Base-by-base conservation (phyloP, 1,140 invertebrate genomes). In the Homarus americanus region DNA sequence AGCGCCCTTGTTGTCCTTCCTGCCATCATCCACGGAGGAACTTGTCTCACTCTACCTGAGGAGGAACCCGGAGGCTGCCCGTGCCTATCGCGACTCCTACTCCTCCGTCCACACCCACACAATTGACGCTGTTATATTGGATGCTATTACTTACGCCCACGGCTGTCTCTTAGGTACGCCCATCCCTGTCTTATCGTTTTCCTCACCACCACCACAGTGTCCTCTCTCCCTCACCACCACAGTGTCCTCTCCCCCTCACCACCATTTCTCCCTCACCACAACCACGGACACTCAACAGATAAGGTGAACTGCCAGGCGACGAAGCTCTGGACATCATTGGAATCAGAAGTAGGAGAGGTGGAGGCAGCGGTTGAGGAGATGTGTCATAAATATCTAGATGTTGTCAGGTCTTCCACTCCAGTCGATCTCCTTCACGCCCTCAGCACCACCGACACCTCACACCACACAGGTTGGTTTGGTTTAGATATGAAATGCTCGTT, bases 71-170 rank as follows among this genome's bases (percentile, higher is more conserved):
- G 49, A 87, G 3, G 85, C 36, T 2, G 73, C 73, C 5, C 58
- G 17, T 10, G 38, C 78, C 20, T 58, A 58, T 24, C 53, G 24
- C 0, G 24, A 58, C 20, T 17, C 41, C 0, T 12, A 28, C 38
- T 7, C 24, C 53, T 32, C 53, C n/a, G 28, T 9, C 12, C 17
- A 36, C 49, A 28, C 49, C 2, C 28, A 88, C 2, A 82, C 75
- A 24, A 58, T 88, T n/a, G 86, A 88, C 40, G 75, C 76, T 5
- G 76, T 88, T 17, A 53, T 88, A n/a, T 12, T 79, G 58, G 86
- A 88, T 10, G 86, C 86, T 10, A 44, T 88, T 7, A 38, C 78
- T 5, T 88, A 88, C 28, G 78, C 86, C n/a, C 86, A 88, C 66
- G 38, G 20, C 36, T 88, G 58, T n/a, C 40, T 88, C 7, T 17